Evolutionary conservation across 2,888 invertebrate species (phyloP), one percentile per base, ranked within the genome.

Genomic region (Nomada lathburiana): DNA sequence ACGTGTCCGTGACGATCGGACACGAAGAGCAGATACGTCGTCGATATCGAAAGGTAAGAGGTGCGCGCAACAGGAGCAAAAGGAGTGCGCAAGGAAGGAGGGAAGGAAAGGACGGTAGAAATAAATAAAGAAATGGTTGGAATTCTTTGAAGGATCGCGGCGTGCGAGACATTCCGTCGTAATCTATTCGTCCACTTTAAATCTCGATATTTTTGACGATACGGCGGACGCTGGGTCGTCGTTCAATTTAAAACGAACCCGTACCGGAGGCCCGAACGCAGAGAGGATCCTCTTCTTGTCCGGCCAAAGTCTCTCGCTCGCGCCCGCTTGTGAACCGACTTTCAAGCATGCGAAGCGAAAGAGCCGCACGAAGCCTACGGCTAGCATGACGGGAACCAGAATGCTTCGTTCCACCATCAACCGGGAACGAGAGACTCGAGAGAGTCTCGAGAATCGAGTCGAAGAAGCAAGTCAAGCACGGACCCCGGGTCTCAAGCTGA

Each of bases 321-420:
- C 67, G 68, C 57, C 53, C 68, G 67, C 10, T 18, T 13, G 10
- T 2, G 36, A 67, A n/a, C 29, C 57, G 36, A 44, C 87, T 85
- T 81, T 83, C 83, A 71, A 84, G 81, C 82, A 80, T 74, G 74
- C 85, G 76, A 77, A 57, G 67, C 80, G 76, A 82, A 80, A 62
- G 73, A 55, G 69, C 80, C 89, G 88, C 89, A 89, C 88, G 89
- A 92, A 88, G 92, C 92, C 91, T 91, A 92, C 92, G 92, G 92
- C 91, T 89, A 91, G 90, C 91, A 91, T 91, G 90, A 88, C 89
- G 90, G 89, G 89, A 91, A 92, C 90, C 90, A 91, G 92, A 91
- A 92, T 92, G 88, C 90, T 89, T 88, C 88, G 89, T 90, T 89
- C 88, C 89, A 87, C 83, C 89, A 88, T 88, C 88, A 86, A 87